phyloP scores from a whole-genome alignment of 2,113 vertebrate genomes.

The Choloepus hoffmanni region DNA sequence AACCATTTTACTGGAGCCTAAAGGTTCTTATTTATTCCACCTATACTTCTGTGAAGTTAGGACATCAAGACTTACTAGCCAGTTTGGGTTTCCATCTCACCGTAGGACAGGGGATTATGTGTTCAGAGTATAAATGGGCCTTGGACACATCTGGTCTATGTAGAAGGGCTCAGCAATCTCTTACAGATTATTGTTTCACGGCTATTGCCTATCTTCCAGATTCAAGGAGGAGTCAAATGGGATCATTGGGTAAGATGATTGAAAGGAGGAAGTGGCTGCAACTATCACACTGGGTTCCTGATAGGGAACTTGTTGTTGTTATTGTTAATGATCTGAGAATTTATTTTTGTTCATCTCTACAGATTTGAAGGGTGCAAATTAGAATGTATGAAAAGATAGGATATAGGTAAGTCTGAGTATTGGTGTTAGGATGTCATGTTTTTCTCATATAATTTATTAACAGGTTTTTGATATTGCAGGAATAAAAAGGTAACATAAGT shows the following conservation, averaged over 20 bases:
- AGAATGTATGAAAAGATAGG: background rate
- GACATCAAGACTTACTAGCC: background rate
- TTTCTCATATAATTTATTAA: background rate
- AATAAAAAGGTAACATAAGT: background rate
- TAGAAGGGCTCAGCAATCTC: background rate
- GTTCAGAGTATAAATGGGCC: background rate
- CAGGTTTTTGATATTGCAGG: background rate
- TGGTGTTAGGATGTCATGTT: background rate
- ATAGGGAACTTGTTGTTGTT: background rate
- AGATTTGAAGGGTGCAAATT: background rate
- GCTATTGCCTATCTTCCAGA: background rate
- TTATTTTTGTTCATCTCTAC: background rate
- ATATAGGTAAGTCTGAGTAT: background rate
- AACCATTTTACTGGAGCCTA: background rate
- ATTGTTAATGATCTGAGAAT: background rate
- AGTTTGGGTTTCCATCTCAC: background rate
- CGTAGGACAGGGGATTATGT: background rate
- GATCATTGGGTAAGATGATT: background rate
- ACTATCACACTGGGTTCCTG: background rate
- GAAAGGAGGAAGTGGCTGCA: background rate
- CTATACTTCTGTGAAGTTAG: background rate
- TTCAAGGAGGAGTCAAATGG: background rate
- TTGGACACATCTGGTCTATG: background rate
- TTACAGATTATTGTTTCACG: background rate
- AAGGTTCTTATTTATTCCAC: slow-evolving; percentile 5